Conservation (phyloP, 2,888 invertebrate genomes). For the Phaedon cochleariae region DNA sequence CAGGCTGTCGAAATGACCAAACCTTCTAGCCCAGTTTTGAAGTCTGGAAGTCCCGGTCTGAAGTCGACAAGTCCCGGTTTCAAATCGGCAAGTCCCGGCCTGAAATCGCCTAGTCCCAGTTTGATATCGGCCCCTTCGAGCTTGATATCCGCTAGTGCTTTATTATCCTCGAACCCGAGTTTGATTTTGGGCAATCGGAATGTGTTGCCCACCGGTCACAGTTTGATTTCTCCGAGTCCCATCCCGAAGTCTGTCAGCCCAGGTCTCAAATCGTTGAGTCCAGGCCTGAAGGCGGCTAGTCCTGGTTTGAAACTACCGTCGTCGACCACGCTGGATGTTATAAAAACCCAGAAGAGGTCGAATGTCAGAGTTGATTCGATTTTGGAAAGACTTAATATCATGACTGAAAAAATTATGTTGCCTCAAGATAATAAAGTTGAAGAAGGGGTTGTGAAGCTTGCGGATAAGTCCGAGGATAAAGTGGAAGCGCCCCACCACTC, state of each 20-base stretch:
- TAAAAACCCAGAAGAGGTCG: constrained; percentile 44
- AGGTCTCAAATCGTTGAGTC: constrained; percentile 45
- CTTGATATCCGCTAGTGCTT: too few species aligned
- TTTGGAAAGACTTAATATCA: constrained; percentile 58
- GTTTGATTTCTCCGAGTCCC: constrained; percentile 44
- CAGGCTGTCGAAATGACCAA: constrained; percentile 54
- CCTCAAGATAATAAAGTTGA: constrained; percentile 29
- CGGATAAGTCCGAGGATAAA: constrained; percentile 29
- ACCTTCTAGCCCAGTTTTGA: constrained; percentile 40
- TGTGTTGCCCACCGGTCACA: constrained; percentile 36
- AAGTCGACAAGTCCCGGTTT: constrained; percentile 47
- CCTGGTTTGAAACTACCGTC: constrained; percentile 41
- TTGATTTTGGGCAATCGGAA: constrained; percentile 27
- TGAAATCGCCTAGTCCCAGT: too few species aligned
- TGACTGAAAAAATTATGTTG: constrained; percentile 37
- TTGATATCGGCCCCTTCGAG: too few species aligned
- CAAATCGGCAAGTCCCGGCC: constrained; percentile 43
- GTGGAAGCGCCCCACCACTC: constrained; percentile 13
- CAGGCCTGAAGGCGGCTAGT: constrained; percentile 41
- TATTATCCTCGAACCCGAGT: constrained; percentile 17
- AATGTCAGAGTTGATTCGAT: constrained; percentile 60
- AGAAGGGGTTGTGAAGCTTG: constrained; percentile 22
- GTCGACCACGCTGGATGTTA: constrained; percentile 24
- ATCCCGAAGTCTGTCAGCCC: constrained; percentile 47
- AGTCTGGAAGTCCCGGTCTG: constrained; percentile 41